phyloP scores from a whole-genome alignment of 2,888 invertebrate genomes.

The Chymomyza caudatula region DNA sequence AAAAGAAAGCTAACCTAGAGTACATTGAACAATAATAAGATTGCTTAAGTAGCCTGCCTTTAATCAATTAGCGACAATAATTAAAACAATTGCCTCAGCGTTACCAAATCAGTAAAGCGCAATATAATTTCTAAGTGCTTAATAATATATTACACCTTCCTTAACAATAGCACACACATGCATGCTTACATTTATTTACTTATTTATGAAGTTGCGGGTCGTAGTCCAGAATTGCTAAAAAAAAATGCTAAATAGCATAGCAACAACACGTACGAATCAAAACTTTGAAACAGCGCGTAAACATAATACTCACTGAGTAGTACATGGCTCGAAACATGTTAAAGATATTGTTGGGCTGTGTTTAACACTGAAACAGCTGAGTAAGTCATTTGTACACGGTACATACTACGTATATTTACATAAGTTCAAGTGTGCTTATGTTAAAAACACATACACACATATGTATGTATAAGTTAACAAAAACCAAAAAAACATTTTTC shows the following conservation, averaged over 20 bases:
- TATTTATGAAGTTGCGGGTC: not conserved
- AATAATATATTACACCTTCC: not conserved
- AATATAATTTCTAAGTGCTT: constrained; percentile 34
- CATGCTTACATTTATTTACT: not conserved
- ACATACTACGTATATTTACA: not conserved
- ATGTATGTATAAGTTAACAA: no score
- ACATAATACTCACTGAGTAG: not conserved
- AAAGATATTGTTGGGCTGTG: no score
- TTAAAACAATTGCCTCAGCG: constrained; percentile 4
- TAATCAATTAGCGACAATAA: not conserved
- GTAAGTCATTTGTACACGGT: not conserved
- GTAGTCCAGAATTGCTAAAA: constrained; percentile 42
- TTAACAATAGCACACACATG: not conserved
- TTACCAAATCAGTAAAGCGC: constrained; percentile 31
- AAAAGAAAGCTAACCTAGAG: not conserved
- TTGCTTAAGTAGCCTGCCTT: no score
- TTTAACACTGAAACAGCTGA: not conserved
- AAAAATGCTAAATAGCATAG: not conserved
- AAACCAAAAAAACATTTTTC: no score
- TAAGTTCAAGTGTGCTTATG: not conserved
- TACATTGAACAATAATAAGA: not conserved
- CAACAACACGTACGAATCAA: not conserved
- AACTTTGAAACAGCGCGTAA: not conserved
- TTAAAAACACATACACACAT: not conserved
- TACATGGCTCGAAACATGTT: not conserved